Base-by-base conservation (phyloP, 1,140 invertebrate species). In the Nautilus pompilius region DNA sequence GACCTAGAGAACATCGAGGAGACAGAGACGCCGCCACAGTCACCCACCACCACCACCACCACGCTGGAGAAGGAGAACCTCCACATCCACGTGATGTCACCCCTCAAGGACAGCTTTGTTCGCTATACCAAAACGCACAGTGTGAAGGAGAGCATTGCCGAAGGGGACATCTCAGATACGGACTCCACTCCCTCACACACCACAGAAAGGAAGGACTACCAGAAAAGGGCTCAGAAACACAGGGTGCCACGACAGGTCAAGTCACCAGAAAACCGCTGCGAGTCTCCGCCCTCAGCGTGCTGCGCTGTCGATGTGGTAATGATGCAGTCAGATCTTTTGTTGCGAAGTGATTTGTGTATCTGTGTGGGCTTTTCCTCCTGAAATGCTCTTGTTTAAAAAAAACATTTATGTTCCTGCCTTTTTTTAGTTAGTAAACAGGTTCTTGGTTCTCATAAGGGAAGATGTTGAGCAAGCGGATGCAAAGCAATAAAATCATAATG, bases 1-100 rank as follows among this genome's bases (percentile, higher is more conserved):
- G 83, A 84, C 61, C 63, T 84, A 17, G 83, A 82, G 63, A 78
- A 83, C 59, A 80, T 82, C 26, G 73, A 79, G 51, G 82, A 84
- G 51, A 79, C 77, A 33, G 81, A 83, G 54, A 81, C 80, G 17
- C 81, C 81, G 2, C 80, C 81, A 6, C 76, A 80, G 62, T 80
- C 76, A 58, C 80, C 80, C 4, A 70, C 67, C 15, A 66, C 66
- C 26, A 56, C 65, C 22, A 65, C 34, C 2, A 56, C 66, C 29
- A 66, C 62, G 30, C 61, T 64, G 17, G 58, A 56, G 5, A 63
- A 62, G 8, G 72, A 73, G 29, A 53, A 24, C 49, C 49, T 53
- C 5, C 24, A 66, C 64, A 10, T 78, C 5, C 60, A 72, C 5
- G 58, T 77, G 51, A 66, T 61, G n/a, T 68, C 74, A 10, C 67